Evolutionary conservation across 2,797 vertebrate genomes (phyloP).

Genomic region (Ceyx erithaca): DNA sequence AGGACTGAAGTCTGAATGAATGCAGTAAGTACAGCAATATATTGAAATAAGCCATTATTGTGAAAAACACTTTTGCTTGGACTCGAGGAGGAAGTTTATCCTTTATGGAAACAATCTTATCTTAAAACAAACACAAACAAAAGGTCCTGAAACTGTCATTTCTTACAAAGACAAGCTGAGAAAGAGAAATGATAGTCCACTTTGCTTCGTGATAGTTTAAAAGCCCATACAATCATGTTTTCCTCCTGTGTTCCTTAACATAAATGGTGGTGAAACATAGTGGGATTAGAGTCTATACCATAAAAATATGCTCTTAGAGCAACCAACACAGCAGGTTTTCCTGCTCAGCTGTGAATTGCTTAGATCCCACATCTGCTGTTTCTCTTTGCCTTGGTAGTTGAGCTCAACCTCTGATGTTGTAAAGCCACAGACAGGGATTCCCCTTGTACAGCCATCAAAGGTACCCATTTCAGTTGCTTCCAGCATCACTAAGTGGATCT

Average conservation of each 20-base stretch:
- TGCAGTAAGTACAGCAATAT: neutral
- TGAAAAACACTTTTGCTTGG: neutral
- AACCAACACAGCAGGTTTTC: neutral
- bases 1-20: neutral
- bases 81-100: neutral
- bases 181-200: neutral
- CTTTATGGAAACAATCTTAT: neutral
- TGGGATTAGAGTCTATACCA: neutral
- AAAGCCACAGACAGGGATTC: neutral
- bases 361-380: neutral
- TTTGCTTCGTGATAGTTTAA: neutral
- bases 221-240: neutral
- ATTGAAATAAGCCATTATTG: neutral
- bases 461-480: neutral
- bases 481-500: neutral
- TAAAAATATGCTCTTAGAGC: neutral
- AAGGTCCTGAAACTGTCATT: neutral
- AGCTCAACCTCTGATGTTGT: neutral
- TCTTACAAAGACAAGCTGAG: neutral
- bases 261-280: neutral
- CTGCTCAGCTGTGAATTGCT: neutral
- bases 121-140: neutral
- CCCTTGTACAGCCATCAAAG: accelerated
- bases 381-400: neutral
- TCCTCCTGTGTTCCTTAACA: neutral